These are phyloP conservation scores for Falcunculus frontatus DNA, from an alignment of 2,113 vertebrate species.

Conservation along the genomic window DNA sequence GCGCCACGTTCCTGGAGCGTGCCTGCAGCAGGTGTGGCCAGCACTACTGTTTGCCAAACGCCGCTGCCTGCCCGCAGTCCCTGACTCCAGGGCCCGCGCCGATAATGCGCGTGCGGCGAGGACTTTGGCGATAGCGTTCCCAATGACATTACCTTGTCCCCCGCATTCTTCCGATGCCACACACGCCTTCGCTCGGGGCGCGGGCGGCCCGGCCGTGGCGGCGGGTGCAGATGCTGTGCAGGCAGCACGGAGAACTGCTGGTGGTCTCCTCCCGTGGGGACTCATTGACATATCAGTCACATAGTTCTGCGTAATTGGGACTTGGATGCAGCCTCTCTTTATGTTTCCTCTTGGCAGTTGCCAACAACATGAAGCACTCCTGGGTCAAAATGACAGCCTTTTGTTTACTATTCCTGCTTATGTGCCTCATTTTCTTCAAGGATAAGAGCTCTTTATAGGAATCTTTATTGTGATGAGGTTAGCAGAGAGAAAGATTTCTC, in stretches of 20 bases:
- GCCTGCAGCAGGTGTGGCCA: slow-evolving; percentile 78
- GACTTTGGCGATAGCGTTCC: slow-evolving; percentile 9
- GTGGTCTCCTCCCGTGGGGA: slow-evolving; percentile 68
- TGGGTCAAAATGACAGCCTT: slow-evolving; percentile 60
- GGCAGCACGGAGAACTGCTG: slow-evolving; percentile 4
- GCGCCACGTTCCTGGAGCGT: slow-evolving; percentile 76
- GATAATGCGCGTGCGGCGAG: slow-evolving; percentile 35
- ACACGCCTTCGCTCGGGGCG: slow-evolving; percentile 22
- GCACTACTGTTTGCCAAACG: slow-evolving; percentile 14
- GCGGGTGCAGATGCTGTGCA: not conserved
- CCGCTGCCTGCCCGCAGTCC: slow-evolving; percentile 64
- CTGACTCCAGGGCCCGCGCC: slow-evolving; percentile 59
- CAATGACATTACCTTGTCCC: slow-evolving; percentile 71
- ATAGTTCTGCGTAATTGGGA: slow-evolving; percentile 49
- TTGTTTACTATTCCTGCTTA: slow-evolving; percentile 62
- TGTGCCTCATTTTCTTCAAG: slow-evolving; percentile 63
- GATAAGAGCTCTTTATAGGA: slow-evolving; percentile 63
- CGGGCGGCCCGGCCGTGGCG: not conserved
- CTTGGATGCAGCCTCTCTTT: slow-evolving; percentile 56
- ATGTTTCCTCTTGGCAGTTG: slow-evolving; percentile 60
- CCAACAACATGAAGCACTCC: slow-evolving; percentile 56
- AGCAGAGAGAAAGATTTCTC: slow-evolving; percentile 47
- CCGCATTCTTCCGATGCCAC: slow-evolving; percentile 48
- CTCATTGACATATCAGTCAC: slow-evolving; percentile 52
- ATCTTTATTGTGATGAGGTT: slow-evolving; percentile 59